A percentile compares a stretch with the other conserved stretches of the same genome.
phyloP scores from a whole-genome alignment of 2,113 vertebrate species.

The Serilophus lunatus region DNA sequence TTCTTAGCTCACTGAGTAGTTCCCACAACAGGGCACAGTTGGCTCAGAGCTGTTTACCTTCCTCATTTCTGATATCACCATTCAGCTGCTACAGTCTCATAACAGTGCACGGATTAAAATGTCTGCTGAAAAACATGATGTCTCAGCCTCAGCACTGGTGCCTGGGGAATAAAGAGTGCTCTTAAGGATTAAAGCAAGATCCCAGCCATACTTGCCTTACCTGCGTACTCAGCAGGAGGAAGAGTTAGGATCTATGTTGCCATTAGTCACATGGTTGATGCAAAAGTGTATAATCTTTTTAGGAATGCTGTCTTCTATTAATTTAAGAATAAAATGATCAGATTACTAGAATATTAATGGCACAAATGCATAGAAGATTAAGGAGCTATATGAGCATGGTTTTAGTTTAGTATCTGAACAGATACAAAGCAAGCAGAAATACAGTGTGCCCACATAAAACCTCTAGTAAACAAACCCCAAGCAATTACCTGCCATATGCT shows the following conservation, averaged over 20 bases:
- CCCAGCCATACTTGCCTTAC: background rate
- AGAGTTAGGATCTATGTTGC: background rate
- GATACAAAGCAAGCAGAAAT: background rate
- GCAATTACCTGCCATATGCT: background rate
- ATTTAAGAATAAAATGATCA: background rate
- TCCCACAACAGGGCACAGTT: background rate
- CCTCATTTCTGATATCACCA: background rate
- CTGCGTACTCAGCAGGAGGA: background rate
- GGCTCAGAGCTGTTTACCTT: background rate
- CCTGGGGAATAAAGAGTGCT: background rate
- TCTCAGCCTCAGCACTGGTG: background rate
- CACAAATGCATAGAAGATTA: background rate
- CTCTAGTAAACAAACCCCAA: background rate
- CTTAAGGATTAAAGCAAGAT: background rate
- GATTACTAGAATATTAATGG: conserved; percentile 8
- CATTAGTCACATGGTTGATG: background rate
- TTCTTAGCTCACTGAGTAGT: background rate
- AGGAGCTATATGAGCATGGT: background rate
- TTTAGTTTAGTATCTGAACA: background rate
- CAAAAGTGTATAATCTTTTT: background rate
- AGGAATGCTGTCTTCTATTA: conserved; percentile 12
- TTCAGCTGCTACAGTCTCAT: background rate
- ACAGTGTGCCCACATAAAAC: background rate
- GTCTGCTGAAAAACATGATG: background rate
- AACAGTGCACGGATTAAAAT: accelerated